Evolutionary conservation across 2,113 vertebrate genomes (phyloP).

Genomic region (Centrocercus urophasianus): DNA sequence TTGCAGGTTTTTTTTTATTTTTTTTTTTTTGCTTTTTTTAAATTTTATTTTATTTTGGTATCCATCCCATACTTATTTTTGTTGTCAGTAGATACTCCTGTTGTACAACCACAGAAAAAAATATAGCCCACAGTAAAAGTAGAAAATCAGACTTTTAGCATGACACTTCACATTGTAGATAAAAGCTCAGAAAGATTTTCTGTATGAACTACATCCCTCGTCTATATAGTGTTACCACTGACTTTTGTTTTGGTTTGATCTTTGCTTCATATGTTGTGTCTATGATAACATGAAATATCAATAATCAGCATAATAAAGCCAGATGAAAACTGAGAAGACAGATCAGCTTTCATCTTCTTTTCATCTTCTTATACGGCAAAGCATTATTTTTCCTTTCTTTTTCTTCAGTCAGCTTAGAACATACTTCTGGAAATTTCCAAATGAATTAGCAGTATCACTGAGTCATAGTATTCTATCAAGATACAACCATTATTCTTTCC

Average conservation of each 20-base stretch:
- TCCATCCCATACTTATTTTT: neutral
- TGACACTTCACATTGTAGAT: neutral
- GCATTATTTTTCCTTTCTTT: neutral
- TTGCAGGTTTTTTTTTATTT: neutral
- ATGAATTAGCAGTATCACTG: rapidly evolving
- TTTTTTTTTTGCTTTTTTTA: neutral
- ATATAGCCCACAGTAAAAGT: neutral
- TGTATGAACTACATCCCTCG: neutral
- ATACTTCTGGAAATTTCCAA: neutral
- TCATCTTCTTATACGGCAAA: neutral
- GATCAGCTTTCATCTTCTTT: neutral
- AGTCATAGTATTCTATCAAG: neutral
- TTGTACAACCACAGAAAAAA: neutral
- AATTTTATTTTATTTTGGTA: neutral
- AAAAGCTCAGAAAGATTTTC: neutral
- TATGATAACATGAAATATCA: neutral
- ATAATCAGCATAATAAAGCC: neutral
- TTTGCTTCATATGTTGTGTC: neutral
- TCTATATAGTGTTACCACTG: neutral
- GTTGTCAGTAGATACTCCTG: neutral
- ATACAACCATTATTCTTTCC: neutral
- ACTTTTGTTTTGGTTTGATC: neutral
- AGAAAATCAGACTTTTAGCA: neutral
- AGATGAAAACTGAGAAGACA: neutral
- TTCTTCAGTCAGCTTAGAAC: neutral